Conservation (phyloP, 2,113 vertebrate genomes). For the Psephotus haematonotus region DNA sequence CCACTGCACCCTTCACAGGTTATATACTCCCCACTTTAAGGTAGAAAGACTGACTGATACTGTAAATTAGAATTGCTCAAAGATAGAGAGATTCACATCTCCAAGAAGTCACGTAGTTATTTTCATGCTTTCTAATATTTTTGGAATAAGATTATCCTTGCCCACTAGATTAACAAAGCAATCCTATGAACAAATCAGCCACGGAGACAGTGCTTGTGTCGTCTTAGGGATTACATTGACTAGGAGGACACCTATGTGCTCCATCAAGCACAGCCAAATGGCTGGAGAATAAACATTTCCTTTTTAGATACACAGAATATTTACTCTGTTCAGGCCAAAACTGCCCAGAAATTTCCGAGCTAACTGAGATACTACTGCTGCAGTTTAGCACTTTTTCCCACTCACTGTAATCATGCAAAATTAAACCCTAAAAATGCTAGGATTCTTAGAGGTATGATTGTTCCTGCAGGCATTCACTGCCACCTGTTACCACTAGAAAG, state of each 20-base stretch:
- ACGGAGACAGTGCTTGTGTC: neutral
- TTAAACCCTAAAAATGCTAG: neutral
- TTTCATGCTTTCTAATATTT: slow-evolving; percentile 2
- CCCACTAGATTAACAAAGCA: slow-evolving; percentile 25
- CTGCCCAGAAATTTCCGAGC: neutral
- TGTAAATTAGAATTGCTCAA: neutral
- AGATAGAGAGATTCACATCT: neutral
- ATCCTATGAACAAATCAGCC: slow-evolving; percentile 2
- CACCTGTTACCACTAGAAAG: neutral
- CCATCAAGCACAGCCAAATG: neutral
- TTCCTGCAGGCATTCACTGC: neutral
- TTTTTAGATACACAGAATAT: neutral
- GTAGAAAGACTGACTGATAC: neutral
- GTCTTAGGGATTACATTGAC: neutral
- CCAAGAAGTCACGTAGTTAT: neutral
- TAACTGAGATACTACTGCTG: neutral
- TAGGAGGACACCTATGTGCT: neutral
- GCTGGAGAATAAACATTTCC: neutral
- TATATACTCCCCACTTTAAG: neutral
- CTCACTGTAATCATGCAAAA: neutral
- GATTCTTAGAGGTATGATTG: neutral
- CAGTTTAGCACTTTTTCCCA: neutral
- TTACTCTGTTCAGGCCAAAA: neutral
- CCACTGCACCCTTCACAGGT: neutral
- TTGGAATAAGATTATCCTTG: neutral